phyloP scores from a whole-genome alignment of 2,888 invertebrate genomes.

The Neoscelio sp. region DNA sequence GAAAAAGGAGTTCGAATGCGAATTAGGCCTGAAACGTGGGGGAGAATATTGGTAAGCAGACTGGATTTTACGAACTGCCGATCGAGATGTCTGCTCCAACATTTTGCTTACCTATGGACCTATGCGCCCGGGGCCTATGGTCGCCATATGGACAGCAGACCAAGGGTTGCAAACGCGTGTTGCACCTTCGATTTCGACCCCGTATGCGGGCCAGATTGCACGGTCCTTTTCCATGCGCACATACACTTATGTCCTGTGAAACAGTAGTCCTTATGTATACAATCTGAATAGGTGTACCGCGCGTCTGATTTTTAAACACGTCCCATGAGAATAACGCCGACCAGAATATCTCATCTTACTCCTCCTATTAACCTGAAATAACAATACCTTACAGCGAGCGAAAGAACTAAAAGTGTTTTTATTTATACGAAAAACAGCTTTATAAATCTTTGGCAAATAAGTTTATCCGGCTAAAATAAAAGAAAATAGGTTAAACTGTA shows the following conservation, averaged over 20 bases:
- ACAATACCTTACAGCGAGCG: slow-evolving; percentile 11
- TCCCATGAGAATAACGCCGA: slow-evolving; percentile 68
- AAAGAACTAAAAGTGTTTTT: slow-evolving; percentile 13
- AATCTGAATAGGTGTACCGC: slow-evolving; percentile 40
- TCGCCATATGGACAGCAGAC: slow-evolving; percentile 82
- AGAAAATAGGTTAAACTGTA: not conserved
- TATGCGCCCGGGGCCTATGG: slow-evolving; percentile 75
- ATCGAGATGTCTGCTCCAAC: slow-evolving; percentile 11
- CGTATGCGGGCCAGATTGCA: slow-evolving; percentile 80
- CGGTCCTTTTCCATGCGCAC: slow-evolving; percentile 28
- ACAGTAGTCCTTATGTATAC: slow-evolving; percentile 57
- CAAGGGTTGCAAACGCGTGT: slow-evolving; percentile 70
- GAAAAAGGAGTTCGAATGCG: slow-evolving; percentile 39
- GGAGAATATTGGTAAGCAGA: slow-evolving; percentile 42
- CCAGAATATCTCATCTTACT: slow-evolving; percentile 67
- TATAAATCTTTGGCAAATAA: slow-evolving; percentile 9
- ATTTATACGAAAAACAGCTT: slow-evolving; percentile 10
- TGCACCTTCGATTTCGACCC: slow-evolving; percentile 77
- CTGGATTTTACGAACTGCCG: slow-evolving; percentile 19
- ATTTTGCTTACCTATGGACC: slow-evolving; percentile 76
- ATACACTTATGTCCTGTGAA: slow-evolving; percentile 23
- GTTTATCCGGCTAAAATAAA: not conserved
- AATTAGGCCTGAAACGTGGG: slow-evolving; percentile 35
- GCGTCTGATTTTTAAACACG: slow-evolving; percentile 44
- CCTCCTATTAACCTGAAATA: slow-evolving; percentile 34